These are phyloP conservation scores for Pogonocherus hispidulus DNA, from an alignment of 2,888 invertebrate genomes.

Conservation along the genomic window DNA sequence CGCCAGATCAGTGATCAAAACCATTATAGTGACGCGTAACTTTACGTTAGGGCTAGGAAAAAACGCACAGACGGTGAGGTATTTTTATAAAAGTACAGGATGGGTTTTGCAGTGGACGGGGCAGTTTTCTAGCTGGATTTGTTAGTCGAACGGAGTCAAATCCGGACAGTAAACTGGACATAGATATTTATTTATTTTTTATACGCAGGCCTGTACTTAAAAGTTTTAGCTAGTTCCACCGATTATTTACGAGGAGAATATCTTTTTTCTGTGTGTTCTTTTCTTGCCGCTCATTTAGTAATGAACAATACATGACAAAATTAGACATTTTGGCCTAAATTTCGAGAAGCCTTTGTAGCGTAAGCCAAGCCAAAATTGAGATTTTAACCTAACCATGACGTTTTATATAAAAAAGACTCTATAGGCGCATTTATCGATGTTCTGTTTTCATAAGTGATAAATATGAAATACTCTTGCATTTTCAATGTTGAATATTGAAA, in stretches of 20 bases:
- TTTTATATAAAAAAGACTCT: constrained; percentile 32
- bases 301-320: constrained; percentile 37
- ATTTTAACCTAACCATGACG: constrained; percentile 35
- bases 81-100: constrained; percentile 54
- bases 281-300: constrained; percentile 43
- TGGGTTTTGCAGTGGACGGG: constrained; percentile 28
- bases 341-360: constrained; percentile 38
- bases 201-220: constrained; percentile 46
- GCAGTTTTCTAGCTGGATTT: constrained; percentile 34
- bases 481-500: constrained; percentile 48
- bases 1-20: constrained; percentile 61
- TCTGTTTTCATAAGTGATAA: constrained; percentile 40
- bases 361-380: constrained; percentile 41
- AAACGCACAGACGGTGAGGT: constrained; percentile 57
- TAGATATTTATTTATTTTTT: constrained; percentile 43
- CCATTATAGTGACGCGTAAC: constrained; percentile 67
- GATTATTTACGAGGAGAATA: constrained; percentile 41
- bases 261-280: constrained; percentile 50
- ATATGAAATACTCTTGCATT: constrained; percentile 47
- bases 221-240: constrained; percentile 40
- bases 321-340: constrained; percentile 44
- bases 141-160: constrained; percentile 5
- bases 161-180: constrained; percentile 30
- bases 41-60: constrained; percentile 56
- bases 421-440: constrained; percentile 36